Percentiles rank a stretch among this genome's conserved stretches.
phyloP scores from a whole-genome alignment of 2,888 invertebrate genomes.

The Ennomos quercinarius region DNA sequence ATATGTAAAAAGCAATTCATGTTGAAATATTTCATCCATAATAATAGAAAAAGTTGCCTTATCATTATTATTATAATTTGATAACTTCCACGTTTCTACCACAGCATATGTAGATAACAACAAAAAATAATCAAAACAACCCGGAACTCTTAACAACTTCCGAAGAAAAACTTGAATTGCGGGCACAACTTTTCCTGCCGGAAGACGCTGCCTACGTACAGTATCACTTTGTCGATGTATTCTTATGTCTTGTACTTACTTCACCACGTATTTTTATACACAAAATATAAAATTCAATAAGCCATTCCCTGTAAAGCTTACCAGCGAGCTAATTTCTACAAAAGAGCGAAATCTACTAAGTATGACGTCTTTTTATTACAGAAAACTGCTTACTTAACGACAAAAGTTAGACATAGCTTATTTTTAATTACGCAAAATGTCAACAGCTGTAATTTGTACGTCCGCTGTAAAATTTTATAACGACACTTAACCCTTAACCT shows the following conservation, averaged over 20 bases:
- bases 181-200: constrained; percentile 56
- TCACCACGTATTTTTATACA: constrained; percentile 1
- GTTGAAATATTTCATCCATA: constrained; percentile 6
- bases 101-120: constrained; percentile 34
- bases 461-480: constrained; percentile 37
- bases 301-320: not conserved
- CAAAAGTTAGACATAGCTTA: constrained; percentile 34
- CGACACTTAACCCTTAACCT: constrained; percentile 37
- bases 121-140: constrained; percentile 54
- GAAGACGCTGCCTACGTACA: constrained; percentile 51
- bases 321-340: constrained; percentile 1
- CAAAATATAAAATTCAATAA: constrained; percentile 8
- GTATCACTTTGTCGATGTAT: constrained; percentile 37
- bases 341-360: constrained; percentile 3
- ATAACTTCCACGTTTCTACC: constrained; percentile 37
- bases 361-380: constrained; percentile 14
- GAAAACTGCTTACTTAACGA: constrained; percentile 27
- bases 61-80: constrained; percentile 41
- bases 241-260: constrained; percentile 15
- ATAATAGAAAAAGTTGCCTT: constrained; percentile 34
- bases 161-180: constrained; percentile 61
- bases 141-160: constrained; percentile 58
- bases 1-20: constrained; percentile 10
- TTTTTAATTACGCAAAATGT: constrained; percentile 38
- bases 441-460: constrained; percentile 38